phyloP scores from a whole-genome alignment of 2,797 vertebrate species.

The Sebastes glaucus region DNA sequence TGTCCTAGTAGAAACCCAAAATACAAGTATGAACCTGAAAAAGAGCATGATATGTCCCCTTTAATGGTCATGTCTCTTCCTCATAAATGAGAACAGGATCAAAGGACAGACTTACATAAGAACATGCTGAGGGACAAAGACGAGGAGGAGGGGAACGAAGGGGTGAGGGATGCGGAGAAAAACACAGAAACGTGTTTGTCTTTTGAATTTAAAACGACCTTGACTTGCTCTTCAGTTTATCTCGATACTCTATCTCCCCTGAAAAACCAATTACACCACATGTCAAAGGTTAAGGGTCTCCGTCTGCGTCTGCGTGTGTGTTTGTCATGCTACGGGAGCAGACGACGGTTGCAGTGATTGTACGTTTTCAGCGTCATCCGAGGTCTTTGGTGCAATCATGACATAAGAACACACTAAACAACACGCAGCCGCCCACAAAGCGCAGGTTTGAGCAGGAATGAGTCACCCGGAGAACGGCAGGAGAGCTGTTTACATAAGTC shows the following conservation, averaged over 20 bases:
- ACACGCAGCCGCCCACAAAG: conserved; percentile 55
- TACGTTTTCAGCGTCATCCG: background rate
- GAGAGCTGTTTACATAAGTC: conserved; percentile 70
- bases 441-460: conserved; percentile 55
- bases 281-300: conserved; percentile 29
- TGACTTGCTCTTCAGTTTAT: conserved; percentile 17
- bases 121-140: background rate
- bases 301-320: background rate
- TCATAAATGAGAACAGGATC: conserved; percentile 18
- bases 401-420: conserved; percentile 45
- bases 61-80: conserved; percentile 3
- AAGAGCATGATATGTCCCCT: background rate
- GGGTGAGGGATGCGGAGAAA: background rate
- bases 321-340: background rate
- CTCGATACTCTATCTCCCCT: background rate
- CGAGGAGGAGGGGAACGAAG: background rate
- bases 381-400: conserved; percentile 37
- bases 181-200: background rate
- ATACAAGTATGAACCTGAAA: background rate
- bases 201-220: conserved; percentile 17
- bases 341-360: background rate
- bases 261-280: conserved; percentile 40
- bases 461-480: conserved; percentile 61
- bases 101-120: conserved; percentile 24
- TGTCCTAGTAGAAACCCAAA: background rate